A percentile compares a stretch with the other conserved stretches of the same genome.
phyloP scores from a whole-genome alignment of 2,113 vertebrate genomes.

The Equus przewalskii region DNA sequence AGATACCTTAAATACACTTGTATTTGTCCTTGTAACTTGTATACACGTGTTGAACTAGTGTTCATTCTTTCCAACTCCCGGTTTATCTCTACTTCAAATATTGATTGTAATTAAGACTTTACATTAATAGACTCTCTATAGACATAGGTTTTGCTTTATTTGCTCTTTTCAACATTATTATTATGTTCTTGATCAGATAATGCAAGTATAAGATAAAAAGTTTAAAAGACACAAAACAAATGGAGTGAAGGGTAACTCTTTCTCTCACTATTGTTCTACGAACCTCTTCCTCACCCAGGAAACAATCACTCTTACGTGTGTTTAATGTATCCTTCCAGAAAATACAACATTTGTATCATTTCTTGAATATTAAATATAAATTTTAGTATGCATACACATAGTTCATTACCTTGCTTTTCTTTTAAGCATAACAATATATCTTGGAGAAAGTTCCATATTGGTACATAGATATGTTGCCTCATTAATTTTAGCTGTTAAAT shows the following conservation, averaged over 20 bases:
- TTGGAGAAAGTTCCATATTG: background rate
- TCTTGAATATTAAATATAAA: background rate
- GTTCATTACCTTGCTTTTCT: background rate
- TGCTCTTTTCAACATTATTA: background rate
- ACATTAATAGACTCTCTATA: background rate
- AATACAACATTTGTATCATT: background rate
- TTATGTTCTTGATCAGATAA: constrained; percentile 29
- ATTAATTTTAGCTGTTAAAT: background rate
- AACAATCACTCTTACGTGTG: background rate
- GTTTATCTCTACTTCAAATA: constrained; percentile 32
- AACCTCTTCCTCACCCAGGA: background rate
- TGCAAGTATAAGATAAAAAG: constrained; percentile 2
- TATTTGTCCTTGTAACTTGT: background rate
- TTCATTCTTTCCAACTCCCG: background rate
- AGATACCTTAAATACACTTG: background rate
- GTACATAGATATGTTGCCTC: background rate
- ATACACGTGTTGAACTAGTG: too few species aligned
- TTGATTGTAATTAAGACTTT: constrained; percentile 4
- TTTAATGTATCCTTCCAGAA: constrained; percentile 12
- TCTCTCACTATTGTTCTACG: background rate
- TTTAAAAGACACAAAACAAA: constrained; percentile 9
- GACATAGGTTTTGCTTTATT: background rate
- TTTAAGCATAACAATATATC: background rate
- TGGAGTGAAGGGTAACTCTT: constrained; percentile 21
- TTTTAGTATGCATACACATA: background rate